These are phyloP conservation scores for Phthorimaea operculella DNA, from an alignment of 1,140 invertebrate species.

Conservation along the genomic window DNA sequence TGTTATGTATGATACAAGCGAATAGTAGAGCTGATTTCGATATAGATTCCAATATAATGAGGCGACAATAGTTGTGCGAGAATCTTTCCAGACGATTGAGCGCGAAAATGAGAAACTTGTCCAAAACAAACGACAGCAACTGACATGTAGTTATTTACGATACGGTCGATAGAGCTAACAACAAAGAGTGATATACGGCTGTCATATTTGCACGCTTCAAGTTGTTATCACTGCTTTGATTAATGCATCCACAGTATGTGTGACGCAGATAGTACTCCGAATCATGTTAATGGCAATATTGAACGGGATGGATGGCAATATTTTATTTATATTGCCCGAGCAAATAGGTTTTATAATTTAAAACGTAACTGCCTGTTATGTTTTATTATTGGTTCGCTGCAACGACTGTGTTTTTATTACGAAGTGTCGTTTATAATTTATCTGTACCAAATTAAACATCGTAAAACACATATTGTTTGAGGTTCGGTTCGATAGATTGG, in stretches of 20 bases:
- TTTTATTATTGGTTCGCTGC: neutral
- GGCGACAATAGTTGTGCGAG: too few relatives aligned
- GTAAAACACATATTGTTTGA: neutral
- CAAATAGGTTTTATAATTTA: neutral
- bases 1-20: too few relatives aligned
- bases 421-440: slow-evolving; percentile 1
- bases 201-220: slow-evolving; percentile 43
- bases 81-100: too few relatives aligned
- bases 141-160: too few relatives aligned
- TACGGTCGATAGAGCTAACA: slow-evolving; percentile 11
- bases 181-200: slow-evolving; percentile 49
- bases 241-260: slow-evolving; percentile 41
- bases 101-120: too few relatives aligned
- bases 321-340: slow-evolving; percentile 14
- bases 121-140: too few relatives aligned
- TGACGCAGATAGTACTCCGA: slow-evolving; percentile 5
- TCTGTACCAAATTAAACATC: neutral
- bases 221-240: slow-evolving; percentile 48
- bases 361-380: neutral
- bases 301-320: slow-evolving; percentile 23
- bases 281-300: slow-evolving; percentile 14
- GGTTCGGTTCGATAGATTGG: neutral
- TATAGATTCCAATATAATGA: too few relatives aligned
- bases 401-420: neutral
- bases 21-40: too few relatives aligned